A percentile compares a stretch with the other conserved stretches of the same genome.
phyloP scores from a whole-genome alignment of 2,797 vertebrate species.

The Sciaenops ocellatus region DNA sequence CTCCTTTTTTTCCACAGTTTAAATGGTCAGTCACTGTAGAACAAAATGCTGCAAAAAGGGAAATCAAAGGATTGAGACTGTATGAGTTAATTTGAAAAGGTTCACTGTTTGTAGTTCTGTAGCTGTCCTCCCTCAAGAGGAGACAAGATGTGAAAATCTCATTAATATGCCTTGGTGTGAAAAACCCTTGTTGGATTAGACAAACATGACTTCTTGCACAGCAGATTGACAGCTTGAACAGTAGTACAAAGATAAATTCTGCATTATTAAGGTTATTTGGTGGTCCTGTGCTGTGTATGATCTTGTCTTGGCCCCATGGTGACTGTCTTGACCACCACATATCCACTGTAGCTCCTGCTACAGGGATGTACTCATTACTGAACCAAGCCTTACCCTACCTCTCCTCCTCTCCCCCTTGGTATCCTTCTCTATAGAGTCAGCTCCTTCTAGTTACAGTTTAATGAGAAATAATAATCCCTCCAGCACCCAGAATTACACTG shows the following conservation, averaged over 20 bases:
- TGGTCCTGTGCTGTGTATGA: constrained; percentile 59
- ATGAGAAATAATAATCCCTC: constrained; percentile 75
- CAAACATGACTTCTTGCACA: constrained; percentile 70
- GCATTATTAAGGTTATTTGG: constrained; percentile 70
- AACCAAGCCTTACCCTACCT: constrained; percentile 35
- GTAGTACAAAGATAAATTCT: constrained; percentile 54
- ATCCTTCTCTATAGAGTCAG: constrained; percentile 48
- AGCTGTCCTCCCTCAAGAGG: constrained; percentile 48
- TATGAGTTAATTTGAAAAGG: constrained; percentile 59
- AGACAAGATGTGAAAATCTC: constrained; percentile 68
- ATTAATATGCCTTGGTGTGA: constrained; percentile 72
- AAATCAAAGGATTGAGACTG: constrained; percentile 47
- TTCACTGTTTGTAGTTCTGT: constrained; percentile 54
- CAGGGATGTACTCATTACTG: constrained; percentile 54
- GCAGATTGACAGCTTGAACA: constrained; percentile 72
- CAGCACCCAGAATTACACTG: constrained; percentile 53
- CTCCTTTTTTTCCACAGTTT: background rate
- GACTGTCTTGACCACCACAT: constrained; percentile 65
- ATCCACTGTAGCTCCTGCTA: constrained; percentile 28
- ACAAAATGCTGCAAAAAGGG: constrained; percentile 34
- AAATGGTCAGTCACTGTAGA: constrained; percentile 17
- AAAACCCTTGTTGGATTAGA: constrained; percentile 76
- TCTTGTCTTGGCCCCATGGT: constrained; percentile 53
- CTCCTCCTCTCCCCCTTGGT: constrained; percentile 38
- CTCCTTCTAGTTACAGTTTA: constrained; percentile 66